Evolutionary conservation across 2,888 invertebrate species (phyloP), one percentile per base, ranked within the genome.

Genomic region (Criorhina ranunculi): DNA sequence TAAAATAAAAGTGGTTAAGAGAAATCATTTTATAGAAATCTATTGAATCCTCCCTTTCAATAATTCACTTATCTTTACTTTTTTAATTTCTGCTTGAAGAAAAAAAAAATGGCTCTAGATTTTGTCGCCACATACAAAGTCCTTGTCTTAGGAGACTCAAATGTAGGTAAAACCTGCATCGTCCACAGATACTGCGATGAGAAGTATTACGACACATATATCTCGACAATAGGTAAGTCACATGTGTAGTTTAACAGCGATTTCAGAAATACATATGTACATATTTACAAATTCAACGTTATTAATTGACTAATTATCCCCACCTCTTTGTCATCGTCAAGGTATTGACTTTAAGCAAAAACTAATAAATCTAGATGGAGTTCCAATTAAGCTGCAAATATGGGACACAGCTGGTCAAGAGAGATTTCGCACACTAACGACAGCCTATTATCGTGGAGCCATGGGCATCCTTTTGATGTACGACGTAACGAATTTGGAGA

Each of bases 381-480:
- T 95, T 73, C 96, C 96, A 60, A 95, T 97, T 88, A 97, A 97
- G 87, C 87, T 92, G 66, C 92, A 92, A 90, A 92, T 92, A 86
- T 97, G 97, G 97, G 97, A 97, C 90, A 97, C 97, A 62, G 97
- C 97, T 8, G 97, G 97, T 0, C 89, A 91, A 83, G 91, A 91
- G 83, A 88, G 91, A 73, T 92, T 92, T 91, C 93, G 97, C 42
- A 97, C 97, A 7, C 92, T 97, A 86, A 97, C 97, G 59, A 96
- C 96, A 9, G 97, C 97, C 5, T 97, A 97, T 92, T 97, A 97
- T 91, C 93, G 97, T 55, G 97, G 97, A 4, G 97, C 97, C 11
- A 97, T 97, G 97, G 98, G 98, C 64, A 97, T 98, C 88, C 93
- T 97, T 55, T 93, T 98, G 19, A 96, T 98, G 94, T 98, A 98